These are phyloP conservation scores for Xenopus petersii DNA, from an alignment of 2,797 vertebrate genomes.

Conservation along the genomic window DNA sequence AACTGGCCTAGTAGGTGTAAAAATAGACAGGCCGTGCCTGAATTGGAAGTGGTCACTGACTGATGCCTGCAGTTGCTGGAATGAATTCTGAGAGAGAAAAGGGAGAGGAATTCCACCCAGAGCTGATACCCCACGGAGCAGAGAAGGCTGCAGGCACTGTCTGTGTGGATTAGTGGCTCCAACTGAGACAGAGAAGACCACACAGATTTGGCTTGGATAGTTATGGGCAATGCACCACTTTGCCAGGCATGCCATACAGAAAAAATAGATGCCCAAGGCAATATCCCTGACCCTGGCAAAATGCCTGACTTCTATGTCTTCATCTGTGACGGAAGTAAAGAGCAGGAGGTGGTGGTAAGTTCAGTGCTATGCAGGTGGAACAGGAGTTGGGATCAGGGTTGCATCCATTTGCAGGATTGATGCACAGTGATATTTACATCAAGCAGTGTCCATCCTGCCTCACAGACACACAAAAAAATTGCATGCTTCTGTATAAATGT, in stretches of 20 bases:
- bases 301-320: conserved; percentile 71
- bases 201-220: conserved; percentile 34
- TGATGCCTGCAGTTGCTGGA: conserved; percentile 67
- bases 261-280: conserved; percentile 63
- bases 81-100: conserved; percentile 57
- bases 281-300: conserved; percentile 65
- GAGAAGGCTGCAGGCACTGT: conserved; percentile 39
- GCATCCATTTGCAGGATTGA: neutral
- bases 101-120: conserved; percentile 46
- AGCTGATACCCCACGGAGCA: conserved; percentile 11
- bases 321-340: conserved; percentile 57
- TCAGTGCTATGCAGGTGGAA: conserved; percentile 24
- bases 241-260: conserved; percentile 76
- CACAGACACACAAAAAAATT: no score
- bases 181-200: conserved; percentile 19
- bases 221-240: conserved; percentile 85
- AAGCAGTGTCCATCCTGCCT: no score
- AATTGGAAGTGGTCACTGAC: conserved; percentile 75
- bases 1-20: conserved; percentile 90
- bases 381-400: neutral
- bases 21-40: conserved; percentile 81
- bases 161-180: conserved; percentile 2
- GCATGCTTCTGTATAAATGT: no score
- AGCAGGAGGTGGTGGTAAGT: conserved; percentile 65
- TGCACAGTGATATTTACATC: no score